Evolutionary conservation across 2,113 vertebrate genomes (phyloP), one percentile per base, ranked within the genome.

Genomic region (Chlorodrepanis virens): DNA sequence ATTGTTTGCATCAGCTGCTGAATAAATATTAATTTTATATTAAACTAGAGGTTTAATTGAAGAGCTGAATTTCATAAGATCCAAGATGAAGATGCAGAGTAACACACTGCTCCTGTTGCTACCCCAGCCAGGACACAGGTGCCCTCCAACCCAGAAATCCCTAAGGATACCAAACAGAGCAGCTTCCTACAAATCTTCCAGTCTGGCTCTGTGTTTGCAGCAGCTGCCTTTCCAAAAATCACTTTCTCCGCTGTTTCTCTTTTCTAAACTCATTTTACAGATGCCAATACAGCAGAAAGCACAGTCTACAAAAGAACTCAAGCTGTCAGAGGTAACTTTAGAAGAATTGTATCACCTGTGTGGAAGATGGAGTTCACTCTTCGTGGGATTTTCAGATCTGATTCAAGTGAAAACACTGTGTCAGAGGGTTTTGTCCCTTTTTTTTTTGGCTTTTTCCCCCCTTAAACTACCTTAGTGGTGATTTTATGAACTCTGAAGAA

Each of bases 271-370:
- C 88, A 54, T 75, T 96, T 88, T 49, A 95, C 90, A 90, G 94
- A 88, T 93, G 90, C 74, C 93, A 95, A 77, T 85, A 72, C 80
- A 93, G 89, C 91, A 96, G 91, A 95, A 96, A 42, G 92, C 57
- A 92, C 14, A 75, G 68, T 89, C 67, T 67, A 91, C 68, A 89
- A 92, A 97, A 95, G 79, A 77, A 91, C 40, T 91, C 52, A 33
- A 87, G 72, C 91, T 83, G 84, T 81, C 61, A 87, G 69, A 78
- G 77, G 84, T 67, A 78, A 87, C 82, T 89, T 86, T 75, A 93
- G 87, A 97, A 86, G 91, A 93, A 88, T 0, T 65, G 50, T 84
- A 94, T 78, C 75, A 87, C 39, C 82, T 12, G 0, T 56, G 53
- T 40, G 27, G 59, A 83, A 94, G 79, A 94, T 0, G 2, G 61